These are phyloP conservation scores for Pelobates fuscus DNA, from an alignment of 2,113 vertebrate species.

Conservation along the genomic window DNA sequence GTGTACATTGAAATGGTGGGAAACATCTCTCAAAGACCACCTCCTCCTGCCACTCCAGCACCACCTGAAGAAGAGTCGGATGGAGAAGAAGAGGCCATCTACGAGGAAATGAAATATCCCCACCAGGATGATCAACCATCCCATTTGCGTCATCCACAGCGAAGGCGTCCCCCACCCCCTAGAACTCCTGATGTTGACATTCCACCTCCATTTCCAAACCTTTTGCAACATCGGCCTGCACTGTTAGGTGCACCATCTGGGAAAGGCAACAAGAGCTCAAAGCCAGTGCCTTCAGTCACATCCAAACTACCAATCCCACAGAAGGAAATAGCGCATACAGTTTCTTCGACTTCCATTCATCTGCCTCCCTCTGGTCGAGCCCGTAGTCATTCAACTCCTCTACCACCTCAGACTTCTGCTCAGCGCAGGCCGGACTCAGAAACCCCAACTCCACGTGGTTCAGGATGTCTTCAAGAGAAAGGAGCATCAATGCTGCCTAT, in stretches of 20 bases:
- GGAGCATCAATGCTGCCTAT: conserved; percentile 60
- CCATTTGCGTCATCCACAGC: conserved; percentile 36
- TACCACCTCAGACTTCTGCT: conserved; percentile 84
- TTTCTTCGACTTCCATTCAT: conserved; percentile 54
- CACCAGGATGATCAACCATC: conserved; percentile 67
- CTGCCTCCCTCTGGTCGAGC: conserved; percentile 78
- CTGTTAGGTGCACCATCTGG: conserved; percentile 84
- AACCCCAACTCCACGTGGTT: conserved; percentile 73
- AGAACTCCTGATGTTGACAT: conserved; percentile 78
- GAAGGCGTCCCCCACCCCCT: conserved; percentile 51
- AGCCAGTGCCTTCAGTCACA: conserved; percentile 42
- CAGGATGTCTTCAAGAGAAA: conserved; percentile 64
- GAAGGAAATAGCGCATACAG: conserved; percentile 62
- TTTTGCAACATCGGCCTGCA: conserved; percentile 85
- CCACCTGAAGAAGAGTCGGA: conserved; percentile 85
- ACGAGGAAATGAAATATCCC: conserved; percentile 92
- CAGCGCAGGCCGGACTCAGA: conserved; percentile 80
- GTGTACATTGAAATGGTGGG: conserved; percentile 96
- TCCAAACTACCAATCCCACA: conserved; percentile 67
- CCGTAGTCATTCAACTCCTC: conserved; percentile 87
- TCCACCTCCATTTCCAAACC: conserved; percentile 88
- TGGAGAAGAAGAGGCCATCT: conserved; percentile 85
- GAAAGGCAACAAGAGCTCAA: conserved; percentile 51
- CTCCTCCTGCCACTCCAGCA: conserved; percentile 54
- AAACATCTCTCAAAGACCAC: conserved; percentile 72